A percentile compares a stretch with the other conserved stretches of the same genome.
These are phyloP conservation scores for Cygnus olor DNA, from an alignment of 2,797 vertebrate species.

Conservation along the genomic window DNA sequence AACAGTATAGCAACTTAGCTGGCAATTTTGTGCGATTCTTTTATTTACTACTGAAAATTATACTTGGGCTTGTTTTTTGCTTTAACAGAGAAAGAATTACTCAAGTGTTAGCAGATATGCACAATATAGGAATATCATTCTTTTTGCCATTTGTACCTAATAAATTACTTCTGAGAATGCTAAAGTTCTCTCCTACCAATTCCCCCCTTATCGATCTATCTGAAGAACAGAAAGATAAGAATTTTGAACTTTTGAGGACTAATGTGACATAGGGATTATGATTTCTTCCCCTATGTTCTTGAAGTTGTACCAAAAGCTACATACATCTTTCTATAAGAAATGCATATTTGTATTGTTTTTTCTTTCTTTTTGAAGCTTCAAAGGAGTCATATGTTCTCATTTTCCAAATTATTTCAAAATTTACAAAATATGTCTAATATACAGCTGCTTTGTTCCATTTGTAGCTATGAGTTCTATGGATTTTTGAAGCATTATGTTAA, in stretches of 20 bases:
- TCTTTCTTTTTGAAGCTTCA: not conserved
- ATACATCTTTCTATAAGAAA: not conserved
- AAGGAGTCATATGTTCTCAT: not conserved
- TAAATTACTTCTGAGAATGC: not conserved
- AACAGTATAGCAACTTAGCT: not conserved
- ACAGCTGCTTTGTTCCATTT: not conserved
- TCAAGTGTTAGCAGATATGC: not conserved
- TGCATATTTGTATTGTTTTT: not conserved
- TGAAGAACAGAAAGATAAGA: not conserved
- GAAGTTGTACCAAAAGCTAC: fast-evolving
- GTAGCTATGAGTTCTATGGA: not conserved
- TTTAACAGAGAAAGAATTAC: not conserved
- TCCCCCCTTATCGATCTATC: not conserved
- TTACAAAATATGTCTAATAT: not conserved
- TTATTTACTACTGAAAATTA: not conserved
- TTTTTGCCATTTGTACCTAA: not conserved
- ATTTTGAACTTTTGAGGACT: not conserved
- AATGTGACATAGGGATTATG: not conserved
- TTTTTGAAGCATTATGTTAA: not conserved
- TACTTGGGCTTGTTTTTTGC: not conserved
- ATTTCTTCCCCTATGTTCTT: not conserved
- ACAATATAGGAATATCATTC: not conserved
- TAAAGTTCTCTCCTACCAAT: not conserved
- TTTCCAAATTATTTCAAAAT: not conserved
- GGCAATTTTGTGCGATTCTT: not conserved